These are phyloP conservation scores for Thalassoma bifasciatum DNA, from an alignment of 2,113 vertebrate species.

Conservation along the genomic window DNA sequence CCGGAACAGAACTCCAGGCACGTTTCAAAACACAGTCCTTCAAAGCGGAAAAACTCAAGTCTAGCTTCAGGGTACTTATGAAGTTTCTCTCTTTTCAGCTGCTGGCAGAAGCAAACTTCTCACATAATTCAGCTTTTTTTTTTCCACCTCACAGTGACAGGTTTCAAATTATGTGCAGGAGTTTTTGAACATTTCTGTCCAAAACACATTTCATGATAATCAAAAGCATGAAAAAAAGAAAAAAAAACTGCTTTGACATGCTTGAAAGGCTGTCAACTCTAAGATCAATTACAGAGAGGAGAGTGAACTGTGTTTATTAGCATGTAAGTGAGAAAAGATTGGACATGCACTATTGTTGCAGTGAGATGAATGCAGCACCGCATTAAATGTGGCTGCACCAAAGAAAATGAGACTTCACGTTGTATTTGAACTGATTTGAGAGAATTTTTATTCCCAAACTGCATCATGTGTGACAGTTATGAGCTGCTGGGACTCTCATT, in stretches of 20 bases:
- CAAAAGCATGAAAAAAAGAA: slow-evolving; percentile 2
- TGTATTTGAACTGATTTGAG: not conserved
- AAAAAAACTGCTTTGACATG: not conserved
- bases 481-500: not conserved
- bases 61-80: slow-evolving; percentile 18
- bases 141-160: not conserved
- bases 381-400: not conserved
- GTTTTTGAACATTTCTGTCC: not conserved
- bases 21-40: slow-evolving; percentile 35
- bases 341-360: not conserved
- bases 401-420: not conserved
- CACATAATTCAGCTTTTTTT: slow-evolving; percentile 8
- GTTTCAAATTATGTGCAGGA: slow-evolving; percentile 15
- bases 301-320: not conserved
- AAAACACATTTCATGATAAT: slow-evolving; percentile 18
- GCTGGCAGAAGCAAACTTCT: slow-evolving; percentile 16
- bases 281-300: not conserved
- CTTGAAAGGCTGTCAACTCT: not conserved
- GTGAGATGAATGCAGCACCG: not conserved
- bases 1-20: slow-evolving; percentile 34
- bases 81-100: slow-evolving; percentile 37
- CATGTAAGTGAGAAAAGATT: not conserved
- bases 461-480: not conserved
- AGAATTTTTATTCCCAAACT: not conserved
- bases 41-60: slow-evolving; percentile 47